Evolutionary conservation across 2,888 invertebrate genomes (phyloP), one percentile per base, ranked within the genome.

Genomic region (Tetragnatha montana): DNA sequence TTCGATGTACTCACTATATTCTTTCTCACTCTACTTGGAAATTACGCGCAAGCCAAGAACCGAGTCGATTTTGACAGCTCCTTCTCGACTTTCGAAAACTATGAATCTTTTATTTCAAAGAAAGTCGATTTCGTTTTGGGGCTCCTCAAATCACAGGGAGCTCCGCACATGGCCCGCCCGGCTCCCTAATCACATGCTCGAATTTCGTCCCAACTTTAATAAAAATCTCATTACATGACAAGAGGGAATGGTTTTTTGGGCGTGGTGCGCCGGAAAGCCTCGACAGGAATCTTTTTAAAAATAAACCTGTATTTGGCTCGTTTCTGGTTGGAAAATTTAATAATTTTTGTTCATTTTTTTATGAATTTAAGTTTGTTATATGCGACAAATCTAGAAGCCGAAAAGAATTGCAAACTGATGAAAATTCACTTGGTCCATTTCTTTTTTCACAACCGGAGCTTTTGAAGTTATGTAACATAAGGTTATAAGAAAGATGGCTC

Each of bases 161-260:
- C 76, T 81, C 76, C 50, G 75, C 80, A 80, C 75, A 87, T 87
- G 75, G 21, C 69, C 69, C 35, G 81, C 75, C 49, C 75, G 81
- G 81, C 87, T 81, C 87, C 81, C 81, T 87, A 87, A 87, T 87
- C 87, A 60, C 60, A 87, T 81, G 81, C 87, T 87, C 81, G 75
- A 50, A 87, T 87, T 81, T 87, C 87, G 68, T 60, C 81, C 81
- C 69, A 81, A 87, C 81, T 87, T 81, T 87, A 87, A 87, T 87
- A 87, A 87, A 87, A 87, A 87, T 81, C 87, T 87, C 87, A 81
- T 87, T 87, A 87, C 87, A 81, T 19, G 73, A 87, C 60, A 68
- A 74, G 75, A 22, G 84, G 80, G 75, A 49, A 68, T 81, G 22
- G 70, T 75, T 76, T 50, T 60, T 22, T 47, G 87, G 87, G 87